phyloP scores from a whole-genome alignment of 64 coral and sea anemone species.

The Stylophora pistillata region DNA sequence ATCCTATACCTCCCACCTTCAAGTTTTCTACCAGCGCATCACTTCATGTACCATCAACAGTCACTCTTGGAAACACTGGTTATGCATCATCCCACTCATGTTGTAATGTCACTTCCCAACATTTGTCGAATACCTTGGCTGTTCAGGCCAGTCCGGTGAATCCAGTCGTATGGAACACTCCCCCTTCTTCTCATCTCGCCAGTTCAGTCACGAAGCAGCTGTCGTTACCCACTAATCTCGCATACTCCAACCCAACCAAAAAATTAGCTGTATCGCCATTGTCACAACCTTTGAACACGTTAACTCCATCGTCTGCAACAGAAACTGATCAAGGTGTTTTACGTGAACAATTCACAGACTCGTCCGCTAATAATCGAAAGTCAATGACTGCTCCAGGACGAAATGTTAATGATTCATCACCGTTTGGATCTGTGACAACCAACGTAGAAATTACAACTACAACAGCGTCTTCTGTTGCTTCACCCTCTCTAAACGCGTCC shows the following conservation, averaged over 20 bases:
- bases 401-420: neutral
- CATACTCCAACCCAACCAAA: neutral
- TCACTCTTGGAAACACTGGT: neutral
- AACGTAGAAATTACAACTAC: no score
- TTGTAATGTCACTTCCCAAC: neutral
- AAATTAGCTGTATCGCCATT: neutral
- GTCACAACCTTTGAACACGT: neutral
- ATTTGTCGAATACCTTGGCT: neutral
- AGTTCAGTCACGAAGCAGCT: neutral
- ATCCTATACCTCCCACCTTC: neutral
- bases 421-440: neutral
- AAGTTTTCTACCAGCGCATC: neutral
- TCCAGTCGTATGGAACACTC: neutral
- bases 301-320: neutral
- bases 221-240: neutral
- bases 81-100: neutral
- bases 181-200: neutral
- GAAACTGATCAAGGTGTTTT: neutral
- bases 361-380: neutral
- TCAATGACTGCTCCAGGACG: neutral
- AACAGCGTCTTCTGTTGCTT: neutral
- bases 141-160: neutral
- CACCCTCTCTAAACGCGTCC: neutral
- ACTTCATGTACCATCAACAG: neutral
- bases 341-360: neutral